Base-by-base conservation (phyloP, 64 coral and sea anemone species). In the Montipora efflorescens region DNA sequence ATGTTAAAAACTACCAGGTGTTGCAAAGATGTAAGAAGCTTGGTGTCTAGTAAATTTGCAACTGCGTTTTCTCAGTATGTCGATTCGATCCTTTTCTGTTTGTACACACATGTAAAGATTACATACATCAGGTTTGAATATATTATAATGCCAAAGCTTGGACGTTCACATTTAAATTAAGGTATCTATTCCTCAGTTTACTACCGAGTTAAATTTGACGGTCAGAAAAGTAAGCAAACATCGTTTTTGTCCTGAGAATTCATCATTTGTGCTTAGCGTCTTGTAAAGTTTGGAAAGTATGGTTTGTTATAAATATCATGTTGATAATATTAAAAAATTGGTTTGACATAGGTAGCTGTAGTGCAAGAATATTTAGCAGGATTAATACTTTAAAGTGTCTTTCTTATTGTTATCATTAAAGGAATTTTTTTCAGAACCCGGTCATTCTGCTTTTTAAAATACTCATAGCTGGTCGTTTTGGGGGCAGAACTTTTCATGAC, bases 381-480 rank as follows among this genome's bases (percentile, higher is more conserved):
- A 68, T 15, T 68, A 68, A 18, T 68, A 68, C 14, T 68, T 68
- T 68, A 16, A 68, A 68, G 66, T 68, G 66, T 16, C 66, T 5
- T 68, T 68, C 14, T 68, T 68, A 68, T 68, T 18, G 14, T 18
- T 18, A 68, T 68, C 19, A n/a, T 68, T 68, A 19, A 68, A 21
- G 66, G 66, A 68, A 15, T 68, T 68, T 68, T 68, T 68, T 68
- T 68, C 66, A 68, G 66, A 68, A 68, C 66, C 66, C 66, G 66
- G 66, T 68, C 66, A 68, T 68, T 68, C 19, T 68, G 9, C 66
- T n/a, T n/a, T 0, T 68, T 68, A 18, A 12, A 68, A 68, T 68
- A 15, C 12, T 68, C 66, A 68, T 68, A 68, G 66, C 66, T 13
- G 1, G 66, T 68, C 66, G 66, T 68, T 68, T 68, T 16, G 19